Conservation (phyloP, 2,113 vertebrate species). For the Lepus timidus region DNA sequence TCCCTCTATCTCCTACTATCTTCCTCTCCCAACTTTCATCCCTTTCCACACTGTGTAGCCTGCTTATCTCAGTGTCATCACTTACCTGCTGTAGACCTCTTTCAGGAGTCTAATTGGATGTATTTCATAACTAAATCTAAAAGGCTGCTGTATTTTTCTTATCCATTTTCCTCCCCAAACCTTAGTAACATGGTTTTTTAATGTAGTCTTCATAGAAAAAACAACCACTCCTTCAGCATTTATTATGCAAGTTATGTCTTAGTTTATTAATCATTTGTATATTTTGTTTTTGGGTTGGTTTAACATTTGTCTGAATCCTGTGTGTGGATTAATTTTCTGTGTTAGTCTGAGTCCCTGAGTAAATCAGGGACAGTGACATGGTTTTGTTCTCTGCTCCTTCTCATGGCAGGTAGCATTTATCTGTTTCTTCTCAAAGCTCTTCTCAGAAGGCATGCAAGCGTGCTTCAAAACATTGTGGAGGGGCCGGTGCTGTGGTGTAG, state of each 20-base stretch:
- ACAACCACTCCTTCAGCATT: neutral
- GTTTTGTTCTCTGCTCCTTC: neutral
- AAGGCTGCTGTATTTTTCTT: neutral
- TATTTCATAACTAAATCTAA: neutral
- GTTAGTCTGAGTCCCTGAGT: neutral
- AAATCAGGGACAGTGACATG: neutral
- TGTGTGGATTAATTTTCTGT: neutral
- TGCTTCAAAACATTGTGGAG: too few species aligned
- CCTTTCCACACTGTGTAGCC: neutral
- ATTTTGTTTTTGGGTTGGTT: conserved; percentile 21
- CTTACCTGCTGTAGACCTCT: neutral
- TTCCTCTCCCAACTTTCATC: neutral
- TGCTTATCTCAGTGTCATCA: neutral
- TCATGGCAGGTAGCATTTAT: neutral
- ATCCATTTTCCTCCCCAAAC: neutral
- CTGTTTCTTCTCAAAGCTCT: conserved; percentile 1
- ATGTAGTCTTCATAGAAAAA: conserved; percentile 19
- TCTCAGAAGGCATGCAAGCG: neutral
- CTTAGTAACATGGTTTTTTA: neutral
- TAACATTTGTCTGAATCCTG: neutral
- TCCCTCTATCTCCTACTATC: neutral
- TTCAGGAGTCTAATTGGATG: neutral
- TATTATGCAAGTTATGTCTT: neutral
- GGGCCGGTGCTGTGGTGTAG: too few species aligned
- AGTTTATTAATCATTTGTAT: neutral